Conservation (phyloP, 2,113 vertebrate species). For the Varanus salvator region DNA sequence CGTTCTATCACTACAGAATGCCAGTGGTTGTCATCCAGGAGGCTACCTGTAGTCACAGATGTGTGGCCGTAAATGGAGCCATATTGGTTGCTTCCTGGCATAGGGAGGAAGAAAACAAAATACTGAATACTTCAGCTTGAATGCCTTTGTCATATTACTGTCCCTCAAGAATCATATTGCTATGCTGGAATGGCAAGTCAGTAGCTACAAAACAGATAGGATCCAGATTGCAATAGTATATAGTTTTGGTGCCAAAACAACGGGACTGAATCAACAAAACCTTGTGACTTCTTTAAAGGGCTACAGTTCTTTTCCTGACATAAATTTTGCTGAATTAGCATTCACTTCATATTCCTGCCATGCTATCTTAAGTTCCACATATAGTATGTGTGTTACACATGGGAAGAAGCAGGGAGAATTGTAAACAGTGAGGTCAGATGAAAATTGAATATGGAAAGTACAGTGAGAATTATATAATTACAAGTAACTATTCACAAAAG, state of each 20-base stretch:
- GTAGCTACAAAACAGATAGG: not conserved
- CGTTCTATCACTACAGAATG: constrained; percentile 94
- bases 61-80: constrained; percentile 96
- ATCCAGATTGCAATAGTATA: not conserved
- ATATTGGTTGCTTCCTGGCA: constrained; percentile 94
- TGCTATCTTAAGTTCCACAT: not conserved
- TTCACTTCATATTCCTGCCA: not conserved
- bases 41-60: constrained; percentile 90
- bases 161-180: not conserved
- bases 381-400: not conserved
- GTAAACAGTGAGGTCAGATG: not conserved
- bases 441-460: not conserved
- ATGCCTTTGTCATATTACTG: not conserved
- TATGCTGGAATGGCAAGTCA: not conserved
- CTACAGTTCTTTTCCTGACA: not conserved
- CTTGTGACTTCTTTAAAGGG: not conserved
- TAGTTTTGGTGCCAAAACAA: too few species aligned
- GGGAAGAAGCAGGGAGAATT: not conserved
- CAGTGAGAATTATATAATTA: not conserved
- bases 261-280: too few species aligned
- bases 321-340: not conserved
- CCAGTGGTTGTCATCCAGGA: constrained; percentile 97
- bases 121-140: not conserved
- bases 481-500: not conserved
- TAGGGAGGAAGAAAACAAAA: not conserved